Base-by-base conservation (phyloP, 2,888 invertebrate species). In the Coleophora flavipennella region DNA sequence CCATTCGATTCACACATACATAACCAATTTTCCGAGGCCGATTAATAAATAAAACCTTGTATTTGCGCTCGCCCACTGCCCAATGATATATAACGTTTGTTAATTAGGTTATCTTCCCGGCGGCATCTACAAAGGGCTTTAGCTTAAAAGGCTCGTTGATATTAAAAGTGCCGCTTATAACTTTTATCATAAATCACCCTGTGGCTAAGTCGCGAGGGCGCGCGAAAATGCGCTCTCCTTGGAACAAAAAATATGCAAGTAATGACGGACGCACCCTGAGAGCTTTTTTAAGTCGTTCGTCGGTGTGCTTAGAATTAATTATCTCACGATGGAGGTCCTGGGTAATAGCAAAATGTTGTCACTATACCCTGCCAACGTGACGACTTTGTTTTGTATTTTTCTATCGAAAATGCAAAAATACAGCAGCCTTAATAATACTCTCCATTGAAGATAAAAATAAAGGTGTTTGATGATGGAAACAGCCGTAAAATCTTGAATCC, bases 151-250 rank as follows among this genome's bases (percentile, higher is more conserved):
- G 69, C 72, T 76, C 76, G 76, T 78, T 81, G 80, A 77, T 80
- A 83, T 79, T 77, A 78, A 81, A 78, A 78, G 66, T 62, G 65
- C 77, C 72, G 73, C 71, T 75, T 77, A 73, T 71, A 76, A 76
- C 64, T 75, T 76, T 78, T 78, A 74, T 73, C 70, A 83, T 83
- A 83, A 83, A 83, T 84, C 81, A 84, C 78, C 78, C 79, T 61
- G 62, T 66, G 79, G 79, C 73, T 48, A 59, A 67, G 62, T 55
- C 59, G 63, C 56, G 69, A 66, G 76, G 70, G 80, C 72, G 78
- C 76, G 81, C 79, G 74, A 77, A 78, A 69, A 70, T 65, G 55
- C 66, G 69, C 64, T 72, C 70, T 67, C 67, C 67, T 66, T 65
- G 48, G 57, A 67, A 73, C 72, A 78, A 79, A 78, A 83, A 83